These are phyloP conservation scores for Eledona agricola DNA, from an alignment of 2,888 invertebrate species.

Conservation along the genomic window DNA sequence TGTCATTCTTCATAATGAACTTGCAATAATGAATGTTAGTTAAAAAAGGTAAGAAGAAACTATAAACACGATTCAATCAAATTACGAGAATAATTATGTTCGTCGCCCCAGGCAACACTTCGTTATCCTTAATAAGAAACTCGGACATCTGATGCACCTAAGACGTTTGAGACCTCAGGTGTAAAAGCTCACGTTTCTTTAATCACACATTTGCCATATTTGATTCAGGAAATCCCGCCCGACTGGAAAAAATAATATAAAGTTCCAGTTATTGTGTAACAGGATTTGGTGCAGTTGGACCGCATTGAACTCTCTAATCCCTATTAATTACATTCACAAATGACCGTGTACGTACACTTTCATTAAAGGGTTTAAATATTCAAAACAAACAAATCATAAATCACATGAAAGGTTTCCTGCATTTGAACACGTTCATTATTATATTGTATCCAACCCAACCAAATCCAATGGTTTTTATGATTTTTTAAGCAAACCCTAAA, in stretches of 20 bases:
- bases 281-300: constrained; percentile 17
- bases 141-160: constrained; percentile 53
- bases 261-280: constrained; percentile 13
- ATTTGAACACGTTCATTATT: constrained; percentile 38
- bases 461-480: constrained; percentile 4
- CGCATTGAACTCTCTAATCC: constrained; percentile 43
- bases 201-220: constrained; percentile 36
- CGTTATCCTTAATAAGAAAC: constrained; percentile 51
- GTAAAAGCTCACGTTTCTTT: constrained; percentile 42
- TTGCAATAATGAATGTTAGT: too few relatives aligned
- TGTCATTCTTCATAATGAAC: too few relatives aligned
- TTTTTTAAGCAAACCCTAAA: constrained; percentile 1
- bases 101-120: constrained; percentile 54
- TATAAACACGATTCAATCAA: constrained; percentile 13
- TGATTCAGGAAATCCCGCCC: constrained; percentile 35
- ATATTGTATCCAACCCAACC: constrained; percentile 11
- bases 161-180: constrained; percentile 42
- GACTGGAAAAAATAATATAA: constrained; percentile 20
- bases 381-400: constrained; percentile 43
- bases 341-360: constrained; percentile 43
- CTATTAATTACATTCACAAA: constrained; percentile 49
- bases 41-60: constrained; percentile 6
- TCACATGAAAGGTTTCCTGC: constrained; percentile 37
- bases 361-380: constrained; percentile 48
- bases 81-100: constrained; percentile 45